Evolutionary conservation across 1,140 invertebrate species (phyloP), one percentile per base, ranked within the genome.

Genomic region (Hydropsyche tenuis): DNA sequence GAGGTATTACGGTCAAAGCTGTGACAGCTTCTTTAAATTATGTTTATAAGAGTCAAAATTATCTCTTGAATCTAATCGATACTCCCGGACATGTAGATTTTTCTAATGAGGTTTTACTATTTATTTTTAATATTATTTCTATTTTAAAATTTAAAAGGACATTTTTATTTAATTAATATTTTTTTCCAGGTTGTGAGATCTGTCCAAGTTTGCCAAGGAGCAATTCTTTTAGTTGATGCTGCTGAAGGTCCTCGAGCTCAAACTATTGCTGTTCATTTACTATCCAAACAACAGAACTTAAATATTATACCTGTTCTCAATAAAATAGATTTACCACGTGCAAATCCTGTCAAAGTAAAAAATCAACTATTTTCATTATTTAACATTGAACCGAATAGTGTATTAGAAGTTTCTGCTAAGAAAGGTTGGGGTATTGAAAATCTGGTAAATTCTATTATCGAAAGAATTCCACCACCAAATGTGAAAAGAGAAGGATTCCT

Each of bases 11-110:
- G 18, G 97, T 99, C 0, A 99, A 99, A 86, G 97, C 98, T 12
- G 96, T 99, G 80, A 97, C 96, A 18, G 96, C 92, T 14, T 96
- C 96, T 0, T 85, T 99, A 64, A 88, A 94, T 75, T 95, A 98
- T 80, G 85, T 81, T 18, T 87, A 89, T 73, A 86, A 90, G 16
- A 87, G 86, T 53, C 82, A 87, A 76, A 80, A 87, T 45, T 97
- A 97, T 86, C 84, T 99, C n/a, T 85, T 99, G 0, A 99, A 99
- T 85, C 87, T 99, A 2, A 98, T 99, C 76, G 98, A 99, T 83
- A 99, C 97, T 18, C 97, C 97, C 30, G 98, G 98, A 23, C 98
- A 99, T 88, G 97, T 99, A 11, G 98, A 99, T 84, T 99, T 99
- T 85, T 91, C 93, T 3, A 98, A 95, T 86, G 97, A 99, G 89